These are phyloP conservation scores for Gallinago jamesoni DNA, from an alignment of 2,113 vertebrate species.

Conservation along the genomic window DNA sequence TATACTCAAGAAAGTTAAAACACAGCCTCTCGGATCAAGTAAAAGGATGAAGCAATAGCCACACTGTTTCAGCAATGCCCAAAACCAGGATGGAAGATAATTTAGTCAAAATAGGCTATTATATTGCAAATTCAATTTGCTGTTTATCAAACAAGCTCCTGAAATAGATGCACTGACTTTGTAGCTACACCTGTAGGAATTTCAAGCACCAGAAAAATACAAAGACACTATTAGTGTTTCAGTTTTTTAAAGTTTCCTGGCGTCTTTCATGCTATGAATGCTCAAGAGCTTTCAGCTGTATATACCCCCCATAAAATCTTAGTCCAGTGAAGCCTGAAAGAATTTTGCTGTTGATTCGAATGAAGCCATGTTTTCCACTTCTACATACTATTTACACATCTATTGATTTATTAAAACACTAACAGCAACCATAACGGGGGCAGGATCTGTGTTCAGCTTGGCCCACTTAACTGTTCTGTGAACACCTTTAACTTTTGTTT, in stretches of 20 bases:
- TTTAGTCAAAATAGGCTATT: background rate
- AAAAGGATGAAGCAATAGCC: background rate
- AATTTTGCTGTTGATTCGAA: background rate
- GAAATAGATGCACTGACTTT: background rate
- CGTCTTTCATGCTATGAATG: background rate
- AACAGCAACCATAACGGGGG: background rate
- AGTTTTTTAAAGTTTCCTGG: constrained; percentile 1
- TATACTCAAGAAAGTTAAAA: background rate
- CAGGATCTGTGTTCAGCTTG: background rate
- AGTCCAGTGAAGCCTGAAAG: background rate
- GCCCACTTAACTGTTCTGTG: background rate
- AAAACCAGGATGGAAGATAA: background rate
- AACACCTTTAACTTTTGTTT: background rate
- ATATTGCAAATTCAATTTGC: background rate
- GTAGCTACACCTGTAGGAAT: background rate
- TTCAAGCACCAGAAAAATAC: background rate
- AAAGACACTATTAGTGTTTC: background rate
- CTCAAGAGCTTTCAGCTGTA: constrained; percentile 9
- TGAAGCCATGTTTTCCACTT: background rate
- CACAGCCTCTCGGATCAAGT: background rate
- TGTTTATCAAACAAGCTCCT: background rate
- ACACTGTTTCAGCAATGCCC: background rate
- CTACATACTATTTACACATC: background rate
- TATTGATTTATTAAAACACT: background rate
- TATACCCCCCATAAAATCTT: background rate